These are phyloP conservation scores for Artemia sinica DNA, from an alignment of 2,888 invertebrate genomes.

Conservation along the genomic window DNA sequence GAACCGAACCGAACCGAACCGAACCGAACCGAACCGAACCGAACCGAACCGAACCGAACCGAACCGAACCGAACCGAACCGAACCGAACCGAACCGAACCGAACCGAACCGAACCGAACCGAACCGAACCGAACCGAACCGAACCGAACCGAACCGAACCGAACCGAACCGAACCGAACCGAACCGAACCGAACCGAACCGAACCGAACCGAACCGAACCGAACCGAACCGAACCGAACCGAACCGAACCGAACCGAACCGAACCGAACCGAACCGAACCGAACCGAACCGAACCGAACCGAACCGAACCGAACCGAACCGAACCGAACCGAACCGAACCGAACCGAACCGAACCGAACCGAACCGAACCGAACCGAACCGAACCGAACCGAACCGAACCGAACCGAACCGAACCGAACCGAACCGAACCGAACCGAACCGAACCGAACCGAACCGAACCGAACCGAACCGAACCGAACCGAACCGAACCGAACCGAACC, in stretches of 20 bases:
- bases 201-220: constrained; percentile 22
- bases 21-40: constrained; percentile 23
- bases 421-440: no score
- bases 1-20: constrained; percentile 16
- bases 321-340: no score
- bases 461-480: no score
- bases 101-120: constrained; percentile 23
- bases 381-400: no score
- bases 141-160: constrained; percentile 21
- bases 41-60: constrained; percentile 22
- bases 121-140: constrained; percentile 22
- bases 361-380: no score
- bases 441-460: no score
- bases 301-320: no score
- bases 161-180: constrained; percentile 23
- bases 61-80: constrained; percentile 22
- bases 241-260: constrained; percentile 4
- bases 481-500: no score
- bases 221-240: constrained; percentile 22
- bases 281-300: no score
- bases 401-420: no score
- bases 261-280: no score
- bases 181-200: constrained; percentile 23
- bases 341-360: no score
- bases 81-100: constrained; percentile 23